Evolutionary conservation across 2,888 invertebrate genomes (phyloP).

Genomic region (Drosophila suboccidentalis): DNA sequence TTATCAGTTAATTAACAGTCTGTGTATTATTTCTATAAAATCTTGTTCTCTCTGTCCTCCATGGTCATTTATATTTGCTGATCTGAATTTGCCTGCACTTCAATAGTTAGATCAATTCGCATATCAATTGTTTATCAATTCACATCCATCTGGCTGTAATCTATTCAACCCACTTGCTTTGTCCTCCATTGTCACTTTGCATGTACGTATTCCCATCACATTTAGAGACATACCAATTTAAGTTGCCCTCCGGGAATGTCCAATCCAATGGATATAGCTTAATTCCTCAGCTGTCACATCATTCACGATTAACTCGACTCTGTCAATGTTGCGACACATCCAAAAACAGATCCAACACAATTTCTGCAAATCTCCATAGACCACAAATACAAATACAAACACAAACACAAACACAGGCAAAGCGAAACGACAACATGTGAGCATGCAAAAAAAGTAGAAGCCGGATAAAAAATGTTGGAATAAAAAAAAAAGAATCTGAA

Average conservation of each 20-base stretch:
- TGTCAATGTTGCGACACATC: slow-evolving; percentile 23
- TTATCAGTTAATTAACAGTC: too few relatives aligned
- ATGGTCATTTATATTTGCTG: background rate
- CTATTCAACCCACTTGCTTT: background rate
- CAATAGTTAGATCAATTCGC: too few relatives aligned
- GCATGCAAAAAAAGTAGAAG: slow-evolving; percentile 6
- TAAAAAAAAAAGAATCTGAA: slow-evolving; percentile 30
- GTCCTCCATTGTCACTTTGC: slow-evolving; percentile 1
- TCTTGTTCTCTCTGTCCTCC: background rate
- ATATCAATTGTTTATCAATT: background rate
- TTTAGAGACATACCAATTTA: slow-evolving; percentile 16
- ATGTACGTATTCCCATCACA: background rate
- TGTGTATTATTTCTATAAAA: too few relatives aligned
- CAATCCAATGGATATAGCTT: background rate
- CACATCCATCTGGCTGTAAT: background rate
- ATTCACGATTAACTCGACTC: slow-evolving; percentile 48
- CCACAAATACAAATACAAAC: slow-evolving; percentile 20
- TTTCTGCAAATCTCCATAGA: slow-evolving; percentile 29
- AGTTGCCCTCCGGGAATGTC: slow-evolving; percentile 1
- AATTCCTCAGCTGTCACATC: slow-evolving; percentile 31
- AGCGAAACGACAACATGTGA: slow-evolving; percentile 7
- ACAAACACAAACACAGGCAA: slow-evolving; percentile 14
- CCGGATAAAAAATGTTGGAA: slow-evolving; percentile 4
- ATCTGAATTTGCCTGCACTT: too few relatives aligned
- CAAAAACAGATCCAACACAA: slow-evolving; percentile 28